A percentile compares a stretch with the other conserved stretches of the same genome.
These are phyloP conservation scores for Urophycis tenuis DNA, from an alignment of 2,797 vertebrate species.

Conservation along the genomic window DNA sequence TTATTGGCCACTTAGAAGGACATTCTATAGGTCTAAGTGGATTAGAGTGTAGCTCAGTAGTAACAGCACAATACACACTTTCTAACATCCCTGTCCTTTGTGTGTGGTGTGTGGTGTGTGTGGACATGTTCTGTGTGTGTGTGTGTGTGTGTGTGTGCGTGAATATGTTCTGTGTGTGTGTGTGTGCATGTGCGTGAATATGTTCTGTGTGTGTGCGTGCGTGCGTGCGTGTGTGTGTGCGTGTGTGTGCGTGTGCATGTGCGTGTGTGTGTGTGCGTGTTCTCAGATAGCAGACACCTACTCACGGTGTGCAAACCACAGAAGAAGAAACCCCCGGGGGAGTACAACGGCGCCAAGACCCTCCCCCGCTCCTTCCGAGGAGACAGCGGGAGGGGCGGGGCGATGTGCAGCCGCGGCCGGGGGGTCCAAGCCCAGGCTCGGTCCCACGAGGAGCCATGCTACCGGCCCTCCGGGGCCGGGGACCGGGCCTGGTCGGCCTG, in stretches of 20 bases:
- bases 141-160: background rate
- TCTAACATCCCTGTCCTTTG: background rate
- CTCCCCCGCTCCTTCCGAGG: slow-evolving; percentile 61
- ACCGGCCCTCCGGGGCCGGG: slow-evolving; percentile 61
- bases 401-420: slow-evolving; percentile 52
- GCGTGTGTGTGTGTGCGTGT: slow-evolving; percentile 9
- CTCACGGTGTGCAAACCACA: slow-evolving; percentile 73
- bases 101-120: background rate
- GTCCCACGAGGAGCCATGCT: slow-evolving; percentile 69
- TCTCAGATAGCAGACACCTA: slow-evolving; percentile 76
- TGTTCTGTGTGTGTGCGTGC: background rate
- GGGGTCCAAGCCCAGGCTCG: slow-evolving; percentile 57
- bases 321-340: slow-evolving; percentile 68
- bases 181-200: background rate
- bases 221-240: background rate
- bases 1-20: too few species aligned
- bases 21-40: background rate
- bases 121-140: background rate
- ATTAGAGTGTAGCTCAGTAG: background rate
- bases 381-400: slow-evolving; percentile 40
- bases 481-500: slow-evolving; percentile 64
- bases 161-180: background rate
- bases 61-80: background rate
- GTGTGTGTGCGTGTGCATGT: background rate
- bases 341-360: slow-evolving; percentile 61